Evolutionary conservation across 2,888 invertebrate genomes (phyloP), one percentile per base, ranked within the genome.

Genomic region (Coleophora deauratella): DNA sequence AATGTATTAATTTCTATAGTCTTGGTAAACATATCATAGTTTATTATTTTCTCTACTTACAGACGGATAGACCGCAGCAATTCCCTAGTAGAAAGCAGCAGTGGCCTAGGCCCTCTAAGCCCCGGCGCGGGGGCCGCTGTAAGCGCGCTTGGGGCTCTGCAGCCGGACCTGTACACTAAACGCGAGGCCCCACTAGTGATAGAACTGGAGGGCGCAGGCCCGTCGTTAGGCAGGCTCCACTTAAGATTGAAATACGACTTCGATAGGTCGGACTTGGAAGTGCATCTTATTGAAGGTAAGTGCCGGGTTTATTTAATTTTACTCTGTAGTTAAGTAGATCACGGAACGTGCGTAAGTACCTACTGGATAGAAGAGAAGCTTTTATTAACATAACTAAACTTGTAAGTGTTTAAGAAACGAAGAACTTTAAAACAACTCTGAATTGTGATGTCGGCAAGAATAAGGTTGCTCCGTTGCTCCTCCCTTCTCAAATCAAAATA

Each of bases 281-380:
- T 96, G n/a, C 95, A 96, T 79, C 86, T 96, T 52, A 96, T 96
- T 74, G 96, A 96, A 91, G 94, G 94, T 94, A 10, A 31, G 31
- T 10, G 10, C 9, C 3, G 21, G 21, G 3, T 21, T 21, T 21
- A 21, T 21, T 21, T 6, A 21, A 21, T 21, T 21, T 21, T 21
- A 6, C 21, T 21, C 6, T 21, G n/a, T n/a, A n/a, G n/a, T n/a
- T n/a, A n/a, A n/a, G n/a, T n/a, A n/a, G n/a, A n/a, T n/a, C n/a
- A n/a, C 21, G 21, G 21, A 21, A 21, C 21, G 21, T 21, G 3
- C 3, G 21, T 21, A 21, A 21, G n/a, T n/a, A n/a, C n/a, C n/a
- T n/a, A n/a, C n/a, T n/a, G n/a, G n/a, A n/a, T n/a, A n/a, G n/a
- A n/a, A n/a, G n/a, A n/a, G n/a, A n/a, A n/a, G n/a, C n/a, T n/a